phyloP scores from a whole-genome alignment of 2,797 vertebrate genomes.

The Lithobates sylvaticus region DNA sequence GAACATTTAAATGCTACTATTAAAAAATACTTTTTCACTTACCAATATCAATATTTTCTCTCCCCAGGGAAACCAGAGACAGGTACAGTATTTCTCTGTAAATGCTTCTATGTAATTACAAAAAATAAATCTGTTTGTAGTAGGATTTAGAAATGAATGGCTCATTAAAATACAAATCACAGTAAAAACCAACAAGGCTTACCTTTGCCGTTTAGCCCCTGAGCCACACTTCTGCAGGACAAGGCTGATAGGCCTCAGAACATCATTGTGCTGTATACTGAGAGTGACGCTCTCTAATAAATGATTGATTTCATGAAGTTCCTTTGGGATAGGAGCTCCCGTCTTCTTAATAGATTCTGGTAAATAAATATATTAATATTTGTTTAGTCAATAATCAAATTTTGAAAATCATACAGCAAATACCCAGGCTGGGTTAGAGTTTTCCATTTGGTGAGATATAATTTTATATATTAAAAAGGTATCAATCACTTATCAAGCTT shows the following conservation, averaged over 20 bases:
- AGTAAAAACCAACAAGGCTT: slow-evolving; percentile 21
- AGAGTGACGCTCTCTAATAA: slow-evolving; percentile 90
- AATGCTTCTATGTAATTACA: slow-evolving; percentile 83
- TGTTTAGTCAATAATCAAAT: background rate
- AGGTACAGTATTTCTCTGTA: slow-evolving; percentile 95
- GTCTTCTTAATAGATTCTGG: slow-evolving; percentile 83
- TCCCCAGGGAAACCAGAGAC: slow-evolving; percentile 90
- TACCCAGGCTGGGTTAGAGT: background rate
- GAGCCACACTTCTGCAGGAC: slow-evolving; percentile 79
- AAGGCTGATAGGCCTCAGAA: slow-evolving; percentile 88
- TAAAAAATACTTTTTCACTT: slow-evolving; percentile 66
- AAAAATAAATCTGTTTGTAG: background rate
- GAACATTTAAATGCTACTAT: background rate
- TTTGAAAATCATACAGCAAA: background rate
- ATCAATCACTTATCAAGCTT: too few species aligned
- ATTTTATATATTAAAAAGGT: too few species aligned
- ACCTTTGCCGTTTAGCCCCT: slow-evolving; percentile 89
- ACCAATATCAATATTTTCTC: slow-evolving; percentile 95
- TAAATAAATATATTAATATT: background rate
- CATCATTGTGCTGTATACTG: slow-evolving; percentile 93
- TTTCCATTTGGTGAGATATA: too few species aligned
- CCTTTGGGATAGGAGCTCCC: slow-evolving; percentile 77
- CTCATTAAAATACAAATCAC: background rate
- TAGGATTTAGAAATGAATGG: background rate
- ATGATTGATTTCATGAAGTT: slow-evolving; percentile 84